Evolutionary conservation across 2,113 vertebrate genomes (phyloP).

Genomic region (Tretioscincus oriximinensis): DNA sequence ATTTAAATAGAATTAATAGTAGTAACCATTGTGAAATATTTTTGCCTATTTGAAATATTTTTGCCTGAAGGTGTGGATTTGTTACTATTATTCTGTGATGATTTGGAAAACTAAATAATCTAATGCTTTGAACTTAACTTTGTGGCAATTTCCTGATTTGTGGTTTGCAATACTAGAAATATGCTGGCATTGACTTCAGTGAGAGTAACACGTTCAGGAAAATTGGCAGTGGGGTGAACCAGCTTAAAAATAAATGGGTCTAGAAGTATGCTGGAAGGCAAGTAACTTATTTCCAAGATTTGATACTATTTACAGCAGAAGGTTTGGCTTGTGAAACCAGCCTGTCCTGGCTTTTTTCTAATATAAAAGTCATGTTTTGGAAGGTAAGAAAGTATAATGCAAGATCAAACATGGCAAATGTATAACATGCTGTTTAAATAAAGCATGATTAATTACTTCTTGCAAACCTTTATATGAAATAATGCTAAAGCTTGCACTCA

Average conservation of each 20-base stretch:
- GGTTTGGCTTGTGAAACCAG: background rate
- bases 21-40: background rate
- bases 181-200: constrained; percentile 4
- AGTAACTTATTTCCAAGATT: background rate
- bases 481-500: background rate
- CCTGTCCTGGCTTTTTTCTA: background rate
- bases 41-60: background rate
- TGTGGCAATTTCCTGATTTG: background rate
- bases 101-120: background rate
- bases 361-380: background rate
- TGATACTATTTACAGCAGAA: background rate
- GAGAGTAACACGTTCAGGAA: background rate
- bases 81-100: background rate
- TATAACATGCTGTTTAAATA: background rate
- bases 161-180: background rate
- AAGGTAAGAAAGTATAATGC: background rate
- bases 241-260: background rate
- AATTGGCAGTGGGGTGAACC: background rate
- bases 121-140: background rate
- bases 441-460: constrained; percentile 27
- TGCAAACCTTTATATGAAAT: constrained; percentile 2
- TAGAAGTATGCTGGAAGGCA: background rate
- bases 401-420: background rate
- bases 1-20: no score
- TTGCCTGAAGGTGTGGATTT: background rate